A percentile compares a stretch with the other conserved stretches of the same genome.
These are phyloP conservation scores for Melozone crissalis DNA, from an alignment of 2,113 vertebrate genomes.

Conservation along the genomic window DNA sequence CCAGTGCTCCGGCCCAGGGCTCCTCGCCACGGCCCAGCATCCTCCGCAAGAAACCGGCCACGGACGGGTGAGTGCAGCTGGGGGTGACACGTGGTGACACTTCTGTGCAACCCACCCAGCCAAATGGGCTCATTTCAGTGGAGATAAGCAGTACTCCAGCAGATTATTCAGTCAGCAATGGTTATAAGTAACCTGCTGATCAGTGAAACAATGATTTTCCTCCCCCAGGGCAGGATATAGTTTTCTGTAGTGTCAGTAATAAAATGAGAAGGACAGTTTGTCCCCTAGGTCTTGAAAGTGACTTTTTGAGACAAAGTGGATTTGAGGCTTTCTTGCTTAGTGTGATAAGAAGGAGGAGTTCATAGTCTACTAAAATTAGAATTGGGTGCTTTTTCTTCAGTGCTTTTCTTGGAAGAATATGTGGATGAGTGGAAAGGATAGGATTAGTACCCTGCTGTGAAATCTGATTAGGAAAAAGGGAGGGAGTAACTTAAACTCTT, in stretches of 20 bases:
- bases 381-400: neutral
- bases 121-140: neutral
- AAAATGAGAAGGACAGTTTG: neutral
- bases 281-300: neutral
- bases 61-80: slow-evolving; percentile 84
- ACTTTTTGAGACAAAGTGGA: slow-evolving; percentile 5
- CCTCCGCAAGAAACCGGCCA: slow-evolving; percentile 93
- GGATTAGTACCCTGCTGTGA: slow-evolving; percentile 46
- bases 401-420: slow-evolving; percentile 36
- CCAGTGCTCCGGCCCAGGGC: slow-evolving; percentile 85
- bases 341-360: neutral
- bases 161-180: neutral
- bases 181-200: neutral
- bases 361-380: slow-evolving; percentile 21
- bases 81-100: neutral
- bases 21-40: slow-evolving; percentile 97
- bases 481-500: slow-evolving; percentile 28
- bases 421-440: slow-evolving; percentile 24
- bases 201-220: neutral
- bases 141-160: neutral
- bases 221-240: neutral
- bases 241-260: neutral
- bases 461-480: slow-evolving; percentile 37
- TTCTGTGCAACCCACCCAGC: neutral
- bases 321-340: neutral